Conservation (phyloP, 2,888 invertebrate species). For the Rhabditoides inermis region DNA sequence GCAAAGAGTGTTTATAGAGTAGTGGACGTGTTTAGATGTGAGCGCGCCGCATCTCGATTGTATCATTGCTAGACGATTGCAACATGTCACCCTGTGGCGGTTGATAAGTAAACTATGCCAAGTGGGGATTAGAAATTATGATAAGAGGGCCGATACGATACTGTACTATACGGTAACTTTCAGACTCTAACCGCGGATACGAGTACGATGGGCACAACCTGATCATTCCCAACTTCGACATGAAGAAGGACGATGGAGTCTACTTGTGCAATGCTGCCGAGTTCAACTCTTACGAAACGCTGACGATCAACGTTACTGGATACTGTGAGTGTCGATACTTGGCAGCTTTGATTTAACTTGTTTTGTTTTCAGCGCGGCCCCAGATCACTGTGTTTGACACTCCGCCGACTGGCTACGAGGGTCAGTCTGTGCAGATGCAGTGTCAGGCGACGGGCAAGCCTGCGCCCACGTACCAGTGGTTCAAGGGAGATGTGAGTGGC, state of each 20-base stretch:
- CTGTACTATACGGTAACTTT: no score
- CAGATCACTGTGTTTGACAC: conserved; percentile 38
- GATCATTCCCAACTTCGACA: conserved; percentile 29
- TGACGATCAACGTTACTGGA: conserved; percentile 30
- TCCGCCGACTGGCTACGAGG: conserved; percentile 31
- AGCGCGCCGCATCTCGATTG: no score
- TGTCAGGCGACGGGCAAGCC: conserved; percentile 42
- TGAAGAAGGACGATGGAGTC: conserved; percentile 35
- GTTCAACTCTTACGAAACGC: conserved; percentile 32
- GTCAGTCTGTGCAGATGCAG: conserved; percentile 31
- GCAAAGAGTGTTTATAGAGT: no score
- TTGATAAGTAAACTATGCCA: no score
- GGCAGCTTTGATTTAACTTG: no score
- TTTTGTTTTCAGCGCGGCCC: conserved; percentile 23
- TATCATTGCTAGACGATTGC: no score
- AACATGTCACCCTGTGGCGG: no score
- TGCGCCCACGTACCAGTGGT: conserved; percentile 40
- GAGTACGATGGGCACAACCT: conserved; percentile 34
- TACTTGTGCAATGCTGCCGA: conserved; percentile 41
- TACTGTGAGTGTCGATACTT: conserved; percentile 27
- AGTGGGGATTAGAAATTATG: no score
- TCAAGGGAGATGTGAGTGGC: no score
- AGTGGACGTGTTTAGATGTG: no score
- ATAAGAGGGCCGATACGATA: no score
- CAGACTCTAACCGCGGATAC: conserved; percentile 32